Evolutionary conservation across 2,888 invertebrate species (phyloP), one percentile per base, ranked within the genome.

Genomic region (Lydus trimaculatus): DNA sequence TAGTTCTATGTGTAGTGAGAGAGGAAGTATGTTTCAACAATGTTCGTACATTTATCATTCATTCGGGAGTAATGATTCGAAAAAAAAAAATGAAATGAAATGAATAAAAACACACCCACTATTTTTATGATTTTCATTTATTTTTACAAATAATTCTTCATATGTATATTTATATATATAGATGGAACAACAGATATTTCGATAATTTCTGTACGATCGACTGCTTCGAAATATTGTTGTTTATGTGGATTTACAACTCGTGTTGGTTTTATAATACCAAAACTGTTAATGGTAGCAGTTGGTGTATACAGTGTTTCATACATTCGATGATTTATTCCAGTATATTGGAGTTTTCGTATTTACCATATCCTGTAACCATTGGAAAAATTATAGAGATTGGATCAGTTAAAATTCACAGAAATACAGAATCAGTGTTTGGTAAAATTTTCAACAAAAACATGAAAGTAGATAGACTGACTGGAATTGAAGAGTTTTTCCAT

Each of bases 281-380:
- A 52, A 23, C 23, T 17, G 61, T 36, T 61, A 61, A 36, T 61
- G 61, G 31, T 36, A 61, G 23, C 39, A 39, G 33, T 39, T 23
- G 61, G 61, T 33, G 36, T 36, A 17, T 33, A 17, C 61, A 61
- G 36, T 61, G 61, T 61, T 61, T 61, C 36, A 61, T 36, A 39
- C 20, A 61, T 39, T 61, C 3, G 15, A 9, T 61, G 61, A 61
- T 61, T 61, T 61, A 61, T 61, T 36, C 3, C 33, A 61, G 6
- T 23, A 20, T 52, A 23, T 52, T 11, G 23, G 23, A 23, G 23
- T 23, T 52, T 52, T 13, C 13, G 3, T 25, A 25, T 52, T 52
- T 52, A 13, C 25, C 52, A 52, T 5, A 52, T 25, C 13, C 11
- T 23, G 15, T 13, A 23, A 52, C 11, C 11, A 11, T 52, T 23